Base-by-base conservation (phyloP, 2,888 invertebrate species). In the Tenodera sinensis region DNA sequence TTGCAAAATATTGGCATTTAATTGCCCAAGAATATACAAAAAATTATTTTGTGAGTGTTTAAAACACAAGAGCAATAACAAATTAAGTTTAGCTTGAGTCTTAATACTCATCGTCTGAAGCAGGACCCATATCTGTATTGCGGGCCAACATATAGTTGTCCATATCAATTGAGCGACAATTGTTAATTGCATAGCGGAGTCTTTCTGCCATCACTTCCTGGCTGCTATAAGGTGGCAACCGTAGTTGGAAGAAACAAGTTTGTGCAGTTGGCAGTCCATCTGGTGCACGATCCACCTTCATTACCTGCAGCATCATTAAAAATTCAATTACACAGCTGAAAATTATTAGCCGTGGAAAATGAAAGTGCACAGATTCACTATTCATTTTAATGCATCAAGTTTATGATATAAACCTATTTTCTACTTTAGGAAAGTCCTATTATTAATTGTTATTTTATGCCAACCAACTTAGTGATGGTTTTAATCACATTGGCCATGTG, bases 121-220 rank as follows among this genome's bases (percentile, higher is more conserved):
- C 93, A 86, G 93, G 92, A 15, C 93, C 93, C 54, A 93, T 92
- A 89, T 94, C 94, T 12, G 93, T 93, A 91, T 96, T 96, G 88
- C 96, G 93, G 3, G 95, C 95, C 90, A 96, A 93, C 96, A 96
- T 96, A 92, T 96, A 96, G 92, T 95, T 95, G 92, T 96, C 96
- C 95, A 96, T 95, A 92, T 96, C 96, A 88, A 96, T 96, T 12
- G 95, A 95, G 71, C 95, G 94, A 91, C 96, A 96, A 92, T 96
- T 95, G 92, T 95, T 95, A 90, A 96, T 96, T 86, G 96, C 96
- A 92, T 96, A 96, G 54, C 95, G 94, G 87, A 96, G 93, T 90
- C 94, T 93, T 92, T 95, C 95, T 1, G 95, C 95, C 94, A 96
- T 94, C 83, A 95, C 93, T 91, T 95, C 95, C 91, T 94, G 94